Conservation (phyloP, 2,888 invertebrate genomes). For the Drosophila pseudotakahashii region DNA sequence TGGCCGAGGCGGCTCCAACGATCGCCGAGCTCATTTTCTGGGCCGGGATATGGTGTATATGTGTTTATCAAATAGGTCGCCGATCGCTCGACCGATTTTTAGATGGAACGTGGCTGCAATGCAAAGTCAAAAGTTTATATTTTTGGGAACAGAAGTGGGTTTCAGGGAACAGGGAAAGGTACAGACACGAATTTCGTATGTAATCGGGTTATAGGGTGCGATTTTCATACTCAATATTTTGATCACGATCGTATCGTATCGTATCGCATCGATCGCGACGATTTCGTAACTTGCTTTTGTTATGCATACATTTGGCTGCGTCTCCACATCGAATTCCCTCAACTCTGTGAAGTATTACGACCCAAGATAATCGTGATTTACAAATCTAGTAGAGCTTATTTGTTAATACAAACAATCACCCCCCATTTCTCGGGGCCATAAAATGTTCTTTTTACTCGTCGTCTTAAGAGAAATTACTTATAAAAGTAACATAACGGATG, state of each 20-base stretch:
- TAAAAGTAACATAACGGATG: no score
- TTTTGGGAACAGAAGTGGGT: background rate
- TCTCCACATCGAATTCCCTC: background rate
- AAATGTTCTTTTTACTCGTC: background rate
- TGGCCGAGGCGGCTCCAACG: conserved; percentile 87
- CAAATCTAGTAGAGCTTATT: conserved; percentile 16
- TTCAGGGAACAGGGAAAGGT: background rate
- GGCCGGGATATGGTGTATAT: background rate
- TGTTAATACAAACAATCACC: no score
- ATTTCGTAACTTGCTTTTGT: conserved; percentile 64
- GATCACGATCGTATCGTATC: conserved; percentile 53
- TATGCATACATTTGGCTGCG: conserved; percentile 36
- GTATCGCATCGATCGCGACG: conserved; percentile 4
- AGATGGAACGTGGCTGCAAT: conserved; percentile 55
- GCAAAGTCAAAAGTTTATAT: conserved; percentile 2
- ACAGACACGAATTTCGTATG: conserved; percentile 54
- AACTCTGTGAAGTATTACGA: conserved; percentile 6
- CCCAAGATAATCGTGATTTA: conserved; percentile 22
- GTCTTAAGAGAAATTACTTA: background rate
- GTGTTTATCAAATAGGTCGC: background rate
- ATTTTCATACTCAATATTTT: conserved; percentile 60
- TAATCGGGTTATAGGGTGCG: conserved; percentile 57
- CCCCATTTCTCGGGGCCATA: background rate
- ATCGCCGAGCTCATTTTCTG: conserved; percentile 87
- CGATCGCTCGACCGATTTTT: conserved; percentile 17